Base-by-base conservation (phyloP, 2,113 vertebrate genomes). In the Petaurus breviceps region DNA sequence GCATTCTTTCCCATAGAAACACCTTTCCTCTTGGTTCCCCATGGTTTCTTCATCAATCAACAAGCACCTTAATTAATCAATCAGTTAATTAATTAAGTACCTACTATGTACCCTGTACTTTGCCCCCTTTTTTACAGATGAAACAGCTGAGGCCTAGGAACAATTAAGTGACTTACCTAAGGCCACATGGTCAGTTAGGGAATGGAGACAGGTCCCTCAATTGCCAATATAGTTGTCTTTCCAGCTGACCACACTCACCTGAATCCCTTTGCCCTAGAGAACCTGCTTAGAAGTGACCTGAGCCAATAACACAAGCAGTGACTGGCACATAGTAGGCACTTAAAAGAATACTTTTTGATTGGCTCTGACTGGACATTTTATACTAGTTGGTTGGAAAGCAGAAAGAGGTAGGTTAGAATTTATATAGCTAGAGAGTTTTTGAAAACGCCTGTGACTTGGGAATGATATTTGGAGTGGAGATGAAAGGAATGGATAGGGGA, bases 341-440 rank as follows among this genome's bases (percentile, higher is more conserved):
- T 77, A 43, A 2, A 2, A 8, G n/a, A 84, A n/a, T 84, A 23
- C 19, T 43, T 84, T 77, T 43, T 43, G 1, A 43, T 93, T 90
- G 12, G 61, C 89, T 92, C 22, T 8, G 91, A 1, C 46, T 61
- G 84, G 55, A n/a, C 91, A 90, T 84, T 96, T 90, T 53, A 93
- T 49, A 53, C 54, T 16, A 94, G 46, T 90, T 22, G 77, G 68
- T 68, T 92, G 23, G 93, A 94, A 95, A 55, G 22, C 54, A 95
- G 53, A 96, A 53, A 51, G 11, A 94, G 51, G 47, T 90, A 90
- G 24, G n/a, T 92, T 61, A 28, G 91, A 90, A 93, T 94, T 96
- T 91, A 77, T 24, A 8, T 43, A 93, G 51, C 49, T 43, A 94
- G 92, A 84, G 12, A 96, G 8, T 26, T 31, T 26, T 91, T 94